phyloP scores from a whole-genome alignment of 2,113 vertebrate species.

The Sturnira hondurensis region DNA sequence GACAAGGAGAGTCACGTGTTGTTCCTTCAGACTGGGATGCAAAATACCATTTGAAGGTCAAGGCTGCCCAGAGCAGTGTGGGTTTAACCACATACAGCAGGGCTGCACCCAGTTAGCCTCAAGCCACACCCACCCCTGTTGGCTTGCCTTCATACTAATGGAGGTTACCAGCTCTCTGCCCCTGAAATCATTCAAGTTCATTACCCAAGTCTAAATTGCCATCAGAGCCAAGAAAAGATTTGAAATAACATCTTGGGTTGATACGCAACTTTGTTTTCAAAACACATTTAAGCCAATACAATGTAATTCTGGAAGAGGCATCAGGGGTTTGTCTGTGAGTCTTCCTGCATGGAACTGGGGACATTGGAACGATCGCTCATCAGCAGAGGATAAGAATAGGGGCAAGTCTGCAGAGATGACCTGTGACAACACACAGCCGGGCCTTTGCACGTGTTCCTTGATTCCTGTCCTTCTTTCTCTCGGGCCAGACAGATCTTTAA shows the following conservation, averaged over 20 bases:
- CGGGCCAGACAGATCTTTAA: background rate
- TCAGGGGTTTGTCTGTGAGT: background rate
- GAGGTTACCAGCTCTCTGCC: background rate
- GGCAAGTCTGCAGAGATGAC: background rate
- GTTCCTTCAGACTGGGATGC: background rate
- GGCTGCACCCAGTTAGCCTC: too few species aligned
- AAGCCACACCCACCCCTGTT: background rate
- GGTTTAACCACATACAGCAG: background rate
- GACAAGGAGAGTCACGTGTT: background rate
- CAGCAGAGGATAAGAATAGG: background rate
- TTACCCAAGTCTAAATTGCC: background rate
- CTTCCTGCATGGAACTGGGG: background rate
- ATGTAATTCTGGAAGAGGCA: background rate
- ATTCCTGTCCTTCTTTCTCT: too few species aligned
- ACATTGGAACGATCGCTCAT: background rate
- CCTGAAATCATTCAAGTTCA: background rate
- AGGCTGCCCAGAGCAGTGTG: too few species aligned
- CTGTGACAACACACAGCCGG: background rate
- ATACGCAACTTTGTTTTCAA: background rate
- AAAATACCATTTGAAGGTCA: background rate
- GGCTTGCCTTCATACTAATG: rapidly evolving
- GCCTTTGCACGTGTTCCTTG: rapidly evolving
- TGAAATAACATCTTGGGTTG: background rate
- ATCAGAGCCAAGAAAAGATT: background rate
- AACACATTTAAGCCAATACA: background rate